These are phyloP conservation scores for Cyclina sinensis DNA, from an alignment of 1,140 invertebrate genomes.

Conservation along the genomic window DNA sequence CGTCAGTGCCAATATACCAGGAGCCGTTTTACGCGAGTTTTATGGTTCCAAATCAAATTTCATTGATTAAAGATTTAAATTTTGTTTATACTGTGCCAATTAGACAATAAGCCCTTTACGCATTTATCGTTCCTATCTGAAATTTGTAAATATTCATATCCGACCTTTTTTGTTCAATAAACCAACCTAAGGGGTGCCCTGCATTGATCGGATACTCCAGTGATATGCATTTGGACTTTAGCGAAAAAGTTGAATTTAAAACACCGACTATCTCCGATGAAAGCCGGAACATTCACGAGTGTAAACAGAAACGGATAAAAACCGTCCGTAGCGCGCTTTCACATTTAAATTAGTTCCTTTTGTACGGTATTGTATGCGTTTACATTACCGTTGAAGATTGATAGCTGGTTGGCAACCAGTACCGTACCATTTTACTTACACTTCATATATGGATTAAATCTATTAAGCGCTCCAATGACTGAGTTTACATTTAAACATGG, in stretches of 20 bases:
- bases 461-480: slow-evolving; percentile 36
- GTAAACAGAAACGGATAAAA: slow-evolving; percentile 65
- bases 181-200: neutral
- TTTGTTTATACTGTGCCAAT: slow-evolving; percentile 59
- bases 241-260: slow-evolving; percentile 35
- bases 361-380: slow-evolving; percentile 49
- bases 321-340: slow-evolving; percentile 43
- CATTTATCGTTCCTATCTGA: neutral
- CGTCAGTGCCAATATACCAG: neutral
- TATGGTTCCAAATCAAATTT: slow-evolving; percentile 28
- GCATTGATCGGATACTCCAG: slow-evolving; percentile 14
- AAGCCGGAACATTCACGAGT: slow-evolving; percentile 44
- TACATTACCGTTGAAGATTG: slow-evolving; percentile 49
- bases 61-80: slow-evolving; percentile 52
- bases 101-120: slow-evolving; percentile 29
- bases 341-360: slow-evolving; percentile 64
- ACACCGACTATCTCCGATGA: slow-evolving; percentile 39
- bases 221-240: slow-evolving; percentile 38
- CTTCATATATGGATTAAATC: slow-evolving; percentile 50
- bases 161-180: slow-evolving; percentile 50
- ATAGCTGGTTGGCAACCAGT: slow-evolving; percentile 57
- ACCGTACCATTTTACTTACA: slow-evolving; percentile 48
- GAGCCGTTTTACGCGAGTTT: slow-evolving; percentile 24
- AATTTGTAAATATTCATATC: slow-evolving; percentile 45
- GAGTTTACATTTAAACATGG: slow-evolving; percentile 33